These are phyloP conservation scores for Eilema caniola DNA, from an alignment of 2,888 invertebrate genomes.

Conservation along the genomic window DNA sequence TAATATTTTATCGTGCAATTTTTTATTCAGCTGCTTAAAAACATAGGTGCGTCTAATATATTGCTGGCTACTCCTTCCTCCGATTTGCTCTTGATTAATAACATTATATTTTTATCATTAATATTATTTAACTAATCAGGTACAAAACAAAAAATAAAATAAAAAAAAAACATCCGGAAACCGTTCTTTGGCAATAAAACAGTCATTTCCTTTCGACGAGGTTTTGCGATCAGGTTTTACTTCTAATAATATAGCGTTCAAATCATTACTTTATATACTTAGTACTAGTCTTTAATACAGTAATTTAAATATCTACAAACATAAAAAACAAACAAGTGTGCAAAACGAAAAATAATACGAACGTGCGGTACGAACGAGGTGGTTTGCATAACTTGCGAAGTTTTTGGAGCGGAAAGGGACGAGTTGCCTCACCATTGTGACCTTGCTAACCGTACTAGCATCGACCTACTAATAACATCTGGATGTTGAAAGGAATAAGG, in stretches of 20 bases:
- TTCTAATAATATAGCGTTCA: constrained; percentile 16
- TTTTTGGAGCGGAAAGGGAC: constrained; percentile 86
- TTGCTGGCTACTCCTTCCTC: constrained; percentile 4
- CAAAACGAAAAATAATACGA: constrained; percentile 34
- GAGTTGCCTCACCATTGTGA: constrained; percentile 75
- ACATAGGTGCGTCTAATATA: constrained; percentile 5
- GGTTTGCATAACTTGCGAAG: constrained; percentile 77
- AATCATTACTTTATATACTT: constrained; percentile 16
- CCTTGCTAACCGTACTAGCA: constrained; percentile 62
- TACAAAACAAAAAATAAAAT: constrained; percentile 22
- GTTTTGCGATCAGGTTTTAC: constrained; percentile 25
- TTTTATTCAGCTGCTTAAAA: not conserved
- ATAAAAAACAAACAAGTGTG: constrained; percentile 20
- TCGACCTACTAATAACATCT: constrained; percentile 48
- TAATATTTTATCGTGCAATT: not conserved
- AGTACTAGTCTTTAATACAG: constrained; percentile 2
- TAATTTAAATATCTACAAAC: constrained; percentile 10
- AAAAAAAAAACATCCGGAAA: constrained; percentile 26
- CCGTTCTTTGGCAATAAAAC: constrained; percentile 26
- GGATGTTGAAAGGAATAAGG: constrained; percentile 44
- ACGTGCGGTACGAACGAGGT: constrained; percentile 48
- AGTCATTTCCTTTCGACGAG: constrained; percentile 26
- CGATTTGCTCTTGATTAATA: constrained; percentile 17
- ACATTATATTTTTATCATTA: constrained; percentile 8
- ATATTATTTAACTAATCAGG: constrained; percentile 27